Evolutionary conservation across 2,797 vertebrate species (phyloP), one percentile per base, ranked within the genome.

Genomic region (Platalea minor): DNA sequence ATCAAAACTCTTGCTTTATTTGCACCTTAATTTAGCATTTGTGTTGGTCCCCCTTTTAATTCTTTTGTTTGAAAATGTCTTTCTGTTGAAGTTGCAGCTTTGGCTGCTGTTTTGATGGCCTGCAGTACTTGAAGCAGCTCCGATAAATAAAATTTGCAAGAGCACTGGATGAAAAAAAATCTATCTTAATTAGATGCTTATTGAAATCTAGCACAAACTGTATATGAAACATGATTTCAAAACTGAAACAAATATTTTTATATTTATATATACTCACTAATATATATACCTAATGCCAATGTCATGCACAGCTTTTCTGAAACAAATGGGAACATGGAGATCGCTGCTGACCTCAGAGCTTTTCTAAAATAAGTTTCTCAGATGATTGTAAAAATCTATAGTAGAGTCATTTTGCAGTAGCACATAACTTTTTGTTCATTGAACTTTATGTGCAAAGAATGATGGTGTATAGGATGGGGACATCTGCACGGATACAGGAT

Each of bases 171-270:
- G 69, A 95, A 96, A 91, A 91, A 93, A 84, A 94, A 96, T 96
- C 93, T 84, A 94, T 94, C 75, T 94, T 96, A 95, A 96, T 96
- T 89, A 89, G 93, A 87, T 96, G 92, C 75, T 92, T 91, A 94
- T 94, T 94, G 96, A 96, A 96, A 96, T 77, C 8, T 20, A 53
- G 63, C 70, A 39, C 63, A 82, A 90, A 79, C 51, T 53, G 63
- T 82, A 26, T 91, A 64, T 23, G 72, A 94, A 96, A 87, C 50
- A 35, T 2, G 33, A 91, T 84, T 95, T 91, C 88, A 61, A 78
- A 93, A 57, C 68, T 46, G 51, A 89, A 93, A 53, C 17, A 87
- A 86, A 59, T 94, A 69, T 57, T 92, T 93, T 73, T 75, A 33
- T 69, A 59, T 93, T 86, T 94, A 78, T 94, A 56, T 74, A 18